phyloP scores from a whole-genome alignment of 2,113 vertebrate species.

The Ptilorrhoa leucosticta region DNA sequence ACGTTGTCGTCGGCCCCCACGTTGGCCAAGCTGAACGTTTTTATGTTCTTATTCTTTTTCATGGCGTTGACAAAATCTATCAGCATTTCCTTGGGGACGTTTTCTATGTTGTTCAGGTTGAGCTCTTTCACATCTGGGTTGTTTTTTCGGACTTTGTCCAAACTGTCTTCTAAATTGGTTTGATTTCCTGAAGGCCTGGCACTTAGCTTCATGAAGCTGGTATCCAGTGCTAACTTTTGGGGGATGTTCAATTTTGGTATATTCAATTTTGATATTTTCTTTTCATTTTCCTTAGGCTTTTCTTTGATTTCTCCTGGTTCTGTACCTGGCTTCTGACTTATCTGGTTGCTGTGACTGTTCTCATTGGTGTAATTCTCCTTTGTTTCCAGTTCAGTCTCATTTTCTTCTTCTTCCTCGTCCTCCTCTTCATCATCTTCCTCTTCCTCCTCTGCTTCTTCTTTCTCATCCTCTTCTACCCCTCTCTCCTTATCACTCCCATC shows the following conservation, averaged over 20 bases:
- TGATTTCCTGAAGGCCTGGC: conserved; percentile 94
- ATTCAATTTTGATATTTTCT: conserved; percentile 86
- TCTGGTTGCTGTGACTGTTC: not conserved
- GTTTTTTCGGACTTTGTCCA: conserved; percentile 87
- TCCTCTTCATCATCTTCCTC: not conserved
- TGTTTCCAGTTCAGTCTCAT: not conserved
- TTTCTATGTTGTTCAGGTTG: conserved; percentile 98
- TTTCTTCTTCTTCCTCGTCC: conserved; percentile 5
- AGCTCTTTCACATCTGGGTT: conserved; percentile 85
- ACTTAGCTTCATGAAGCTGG: conserved; percentile 86
- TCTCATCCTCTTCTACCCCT: not conserved
- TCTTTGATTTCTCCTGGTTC: conserved; percentile 18
- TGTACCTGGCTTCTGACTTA: not conserved
- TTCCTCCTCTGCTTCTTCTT: not conserved
- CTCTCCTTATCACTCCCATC: conserved; percentile 53
- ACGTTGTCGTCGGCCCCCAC: conserved; percentile 90
- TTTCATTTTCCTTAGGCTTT: conserved; percentile 73
- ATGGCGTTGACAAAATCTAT: conserved; percentile 88
- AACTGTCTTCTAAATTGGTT: conserved; percentile 89
- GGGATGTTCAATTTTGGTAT: conserved; percentile 88
- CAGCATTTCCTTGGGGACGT: conserved; percentile 95
- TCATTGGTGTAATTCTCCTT: not conserved
- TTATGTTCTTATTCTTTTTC: conserved; percentile 91
- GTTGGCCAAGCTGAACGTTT: conserved; percentile 89
- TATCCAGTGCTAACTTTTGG: conserved; percentile 83